Evolutionary conservation across 2,113 vertebrate species (phyloP), one percentile per base, ranked within the genome.

Genomic region (Psephotus haematonotus): DNA sequence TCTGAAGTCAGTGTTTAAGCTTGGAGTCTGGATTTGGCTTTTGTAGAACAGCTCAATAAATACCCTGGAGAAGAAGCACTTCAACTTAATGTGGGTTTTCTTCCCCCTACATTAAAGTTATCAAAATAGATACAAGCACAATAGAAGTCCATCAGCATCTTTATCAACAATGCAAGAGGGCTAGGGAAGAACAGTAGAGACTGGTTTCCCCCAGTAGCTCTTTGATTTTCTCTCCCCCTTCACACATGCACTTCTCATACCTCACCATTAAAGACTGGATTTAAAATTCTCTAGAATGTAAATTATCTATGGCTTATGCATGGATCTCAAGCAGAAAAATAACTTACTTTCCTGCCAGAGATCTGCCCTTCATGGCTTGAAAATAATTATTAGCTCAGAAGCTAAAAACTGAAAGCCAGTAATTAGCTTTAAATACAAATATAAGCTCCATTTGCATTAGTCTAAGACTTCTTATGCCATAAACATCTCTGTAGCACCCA

Each of bases 381-480:
- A 93, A 92, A 83, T 86, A 96, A 86, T 85, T 91, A 68, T 67
- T 64, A 80, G 53, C n/a, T 90, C 39, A 70, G 53, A 39, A 71
- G 55, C 68, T 93, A 91, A 82, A 94, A 93, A 43, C 20, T 27
- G 57, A 91, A 94, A 96, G 63, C 70, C 68, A 67, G 71, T 63
- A 76, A 91, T 95, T 92, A 86, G 71, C 57, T 90, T 94, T 64
- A 92, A 92, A 92, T 63, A 93, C 41, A 33, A 95, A 47, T 5
- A 13, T 80, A 86, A 93, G 59, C 59, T 95, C 65, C 46, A 80
- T 23, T 6, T 88, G 75, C 41, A 86, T 86, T 93, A 96, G 79
- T 94, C 53, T 94, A 65, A 90, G 94, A 88, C 59, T 93, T 92
- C 82, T 77, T 47, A 78, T 63, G 41, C 71, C 57, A 88, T 82